Conservation (phyloP, 2,888 invertebrate genomes). For the Schrankia costaestrigalis region DNA sequence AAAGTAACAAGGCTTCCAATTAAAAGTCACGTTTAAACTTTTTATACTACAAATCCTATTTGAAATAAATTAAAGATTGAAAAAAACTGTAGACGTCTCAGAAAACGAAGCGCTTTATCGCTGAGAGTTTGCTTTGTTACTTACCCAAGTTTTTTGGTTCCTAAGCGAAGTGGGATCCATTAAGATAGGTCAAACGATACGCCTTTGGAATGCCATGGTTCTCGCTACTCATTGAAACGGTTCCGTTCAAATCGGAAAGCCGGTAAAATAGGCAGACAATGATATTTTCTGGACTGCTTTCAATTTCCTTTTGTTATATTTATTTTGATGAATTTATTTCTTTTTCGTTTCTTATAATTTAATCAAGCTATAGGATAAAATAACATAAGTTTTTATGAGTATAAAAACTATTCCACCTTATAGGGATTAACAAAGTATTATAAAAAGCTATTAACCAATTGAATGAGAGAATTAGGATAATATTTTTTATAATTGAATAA, state of each 20-base stretch:
- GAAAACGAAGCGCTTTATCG: slow-evolving; percentile 36
- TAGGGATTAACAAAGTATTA: too few relatives aligned
- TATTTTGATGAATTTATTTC: background rate
- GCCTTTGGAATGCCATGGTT: slow-evolving; percentile 38
- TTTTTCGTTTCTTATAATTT: background rate
- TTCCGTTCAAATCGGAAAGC: slow-evolving; percentile 21
- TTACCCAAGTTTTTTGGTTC: slow-evolving; percentile 50
- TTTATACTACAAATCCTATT: slow-evolving; percentile 15
- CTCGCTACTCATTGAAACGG: slow-evolving; percentile 30
- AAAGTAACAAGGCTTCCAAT: slow-evolving; percentile 3
- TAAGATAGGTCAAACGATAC: slow-evolving; percentile 65
- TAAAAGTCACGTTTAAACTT: slow-evolving; percentile 17
- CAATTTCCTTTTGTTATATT: slow-evolving; percentile 23
- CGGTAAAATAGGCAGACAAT: slow-evolving; percentile 20
- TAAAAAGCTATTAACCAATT: too few relatives aligned
- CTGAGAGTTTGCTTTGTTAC: slow-evolving; percentile 29
- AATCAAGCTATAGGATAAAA: too few relatives aligned
- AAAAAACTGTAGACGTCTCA: slow-evolving; percentile 12
- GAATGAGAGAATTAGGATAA: background rate
- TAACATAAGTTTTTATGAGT: too few relatives aligned
- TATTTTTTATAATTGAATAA: slow-evolving; percentile 1
- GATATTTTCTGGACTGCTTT: slow-evolving; percentile 26
- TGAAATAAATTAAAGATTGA: slow-evolving; percentile 19
- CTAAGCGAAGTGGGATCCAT: slow-evolving; percentile 57
- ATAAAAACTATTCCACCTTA: too few relatives aligned